Percentiles rank a stretch among this genome's conserved stretches.
Conservation (phyloP, 2,113 vertebrate species). For the pig (Sus scrofa) region DNA sequence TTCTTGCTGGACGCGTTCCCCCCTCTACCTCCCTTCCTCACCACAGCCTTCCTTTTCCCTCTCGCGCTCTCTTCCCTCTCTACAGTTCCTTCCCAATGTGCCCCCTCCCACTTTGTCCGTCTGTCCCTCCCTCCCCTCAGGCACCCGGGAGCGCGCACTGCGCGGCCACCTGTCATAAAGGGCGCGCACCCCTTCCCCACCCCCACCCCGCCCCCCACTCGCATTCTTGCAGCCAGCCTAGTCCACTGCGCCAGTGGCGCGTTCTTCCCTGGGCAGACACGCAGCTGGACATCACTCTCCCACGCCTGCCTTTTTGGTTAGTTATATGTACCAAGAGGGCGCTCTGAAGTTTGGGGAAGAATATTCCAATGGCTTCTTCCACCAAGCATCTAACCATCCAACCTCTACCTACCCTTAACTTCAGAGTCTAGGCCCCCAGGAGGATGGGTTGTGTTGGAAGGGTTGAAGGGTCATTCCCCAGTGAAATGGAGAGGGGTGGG, state of each 20-base stretch:
- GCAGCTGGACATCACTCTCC: slow-evolving; percentile 64
- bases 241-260: slow-evolving; percentile 55
- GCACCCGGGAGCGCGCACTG: slow-evolving; percentile 80
- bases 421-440: slow-evolving; percentile 36
- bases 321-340: slow-evolving; percentile 52
- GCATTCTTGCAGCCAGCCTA: slow-evolving; percentile 60
- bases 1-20: slow-evolving; percentile 65
- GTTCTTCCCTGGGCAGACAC: slow-evolving; percentile 39
- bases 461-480: not conserved
- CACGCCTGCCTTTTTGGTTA: slow-evolving; percentile 52
- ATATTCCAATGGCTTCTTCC: slow-evolving; percentile 65
- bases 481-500: not conserved
- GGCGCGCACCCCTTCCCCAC: slow-evolving; percentile 88
- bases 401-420: slow-evolving; percentile 58
- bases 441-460: slow-evolving; percentile 42
- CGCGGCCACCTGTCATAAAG: slow-evolving; percentile 92
- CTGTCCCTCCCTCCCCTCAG: slow-evolving; percentile 63
- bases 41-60: slow-evolving; percentile 49
- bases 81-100: slow-evolving; percentile 27
- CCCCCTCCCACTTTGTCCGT: slow-evolving; percentile 66
- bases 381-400: slow-evolving; percentile 50
- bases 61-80: slow-evolving; percentile 30
- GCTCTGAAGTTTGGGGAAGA: slow-evolving; percentile 79
- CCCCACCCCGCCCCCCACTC: slow-evolving; percentile 69
- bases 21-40: slow-evolving; percentile 6